Evolutionary conservation across 2,797 vertebrate genomes (phyloP).

Genomic region (Nannoperca obscura): DNA sequence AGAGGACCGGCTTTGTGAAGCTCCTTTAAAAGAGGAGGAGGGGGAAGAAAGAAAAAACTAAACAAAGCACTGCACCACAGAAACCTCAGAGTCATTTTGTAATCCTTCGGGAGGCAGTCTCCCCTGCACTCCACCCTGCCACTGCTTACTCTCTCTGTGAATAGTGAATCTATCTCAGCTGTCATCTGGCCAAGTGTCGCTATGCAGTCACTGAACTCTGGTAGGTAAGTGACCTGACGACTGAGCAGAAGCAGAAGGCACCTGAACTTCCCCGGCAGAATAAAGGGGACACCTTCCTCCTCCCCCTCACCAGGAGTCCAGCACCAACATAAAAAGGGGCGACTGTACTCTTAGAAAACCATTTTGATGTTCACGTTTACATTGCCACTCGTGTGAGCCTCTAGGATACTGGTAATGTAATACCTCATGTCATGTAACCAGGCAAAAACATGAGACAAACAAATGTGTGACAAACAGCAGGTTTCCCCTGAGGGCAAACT

Average conservation of each 20-base stretch:
- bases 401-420: neutral
- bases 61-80: slow-evolving; percentile 50
- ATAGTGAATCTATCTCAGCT: slow-evolving; percentile 37
- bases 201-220: slow-evolving; percentile 51
- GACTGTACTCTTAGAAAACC: neutral
- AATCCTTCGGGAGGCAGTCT: slow-evolving; percentile 53
- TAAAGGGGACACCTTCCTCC: neutral
- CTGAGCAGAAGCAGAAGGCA: slow-evolving; percentile 33
- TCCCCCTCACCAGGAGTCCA: neutral
- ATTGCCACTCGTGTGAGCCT: neutral
- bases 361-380: slow-evolving; percentile 7
- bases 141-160: slow-evolving; percentile 28
- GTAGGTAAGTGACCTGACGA: slow-evolving; percentile 40
- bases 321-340: neutral
- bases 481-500: slow-evolving; percentile 38
- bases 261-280: slow-evolving; percentile 3
- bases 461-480: slow-evolving; percentile 61
- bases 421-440: slow-evolving; percentile 23
- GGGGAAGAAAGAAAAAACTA: neutral
- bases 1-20: slow-evolving; percentile 15
- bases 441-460: slow-evolving; percentile 48
- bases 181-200: slow-evolving; percentile 45
- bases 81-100: slow-evolving; percentile 58
- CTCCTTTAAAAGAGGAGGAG: slow-evolving; percentile 23
- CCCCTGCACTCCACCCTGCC: slow-evolving; percentile 24